These are phyloP conservation scores for Tamias sibiricus DNA, from an alignment of 2,113 vertebrate genomes.

Conservation along the genomic window DNA sequence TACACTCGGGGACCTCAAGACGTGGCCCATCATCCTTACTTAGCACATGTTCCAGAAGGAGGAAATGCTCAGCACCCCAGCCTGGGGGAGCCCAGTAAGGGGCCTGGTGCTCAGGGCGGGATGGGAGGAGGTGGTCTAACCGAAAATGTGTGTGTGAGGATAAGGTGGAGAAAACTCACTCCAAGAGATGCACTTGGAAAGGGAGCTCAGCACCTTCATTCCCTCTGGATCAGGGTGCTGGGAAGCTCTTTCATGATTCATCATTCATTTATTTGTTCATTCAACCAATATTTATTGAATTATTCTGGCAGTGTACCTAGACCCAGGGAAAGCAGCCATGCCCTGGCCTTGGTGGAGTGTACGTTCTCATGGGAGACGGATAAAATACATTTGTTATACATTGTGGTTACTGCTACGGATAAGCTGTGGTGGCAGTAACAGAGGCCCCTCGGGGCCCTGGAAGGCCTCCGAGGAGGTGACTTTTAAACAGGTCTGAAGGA, in stretches of 20 bases:
- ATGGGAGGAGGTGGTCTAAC: background rate
- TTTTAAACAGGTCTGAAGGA: background rate
- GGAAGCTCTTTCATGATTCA: background rate
- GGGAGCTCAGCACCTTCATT: background rate
- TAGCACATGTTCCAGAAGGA: accelerated
- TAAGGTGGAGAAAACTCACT: background rate
- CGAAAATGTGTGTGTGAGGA: background rate
- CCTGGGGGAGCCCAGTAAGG: accelerated
- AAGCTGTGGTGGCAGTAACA: background rate
- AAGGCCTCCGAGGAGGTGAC: background rate
- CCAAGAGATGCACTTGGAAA: background rate
- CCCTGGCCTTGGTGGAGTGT: background rate
- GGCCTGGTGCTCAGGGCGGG: background rate
- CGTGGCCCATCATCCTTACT: background rate
- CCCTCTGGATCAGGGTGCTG: background rate
- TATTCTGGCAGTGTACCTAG: background rate
- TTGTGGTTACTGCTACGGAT: accelerated
- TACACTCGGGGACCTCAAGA: background rate
- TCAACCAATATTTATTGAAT: background rate
- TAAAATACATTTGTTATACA: no score
- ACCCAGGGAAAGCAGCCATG: background rate
- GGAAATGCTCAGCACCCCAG: accelerated
- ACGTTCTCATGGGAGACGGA: background rate
- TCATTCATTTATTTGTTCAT: background rate
- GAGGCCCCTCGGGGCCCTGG: accelerated